phyloP scores from a whole-genome alignment of 92 coral and sea anemone species.

The Montipora capitata region DNA sequence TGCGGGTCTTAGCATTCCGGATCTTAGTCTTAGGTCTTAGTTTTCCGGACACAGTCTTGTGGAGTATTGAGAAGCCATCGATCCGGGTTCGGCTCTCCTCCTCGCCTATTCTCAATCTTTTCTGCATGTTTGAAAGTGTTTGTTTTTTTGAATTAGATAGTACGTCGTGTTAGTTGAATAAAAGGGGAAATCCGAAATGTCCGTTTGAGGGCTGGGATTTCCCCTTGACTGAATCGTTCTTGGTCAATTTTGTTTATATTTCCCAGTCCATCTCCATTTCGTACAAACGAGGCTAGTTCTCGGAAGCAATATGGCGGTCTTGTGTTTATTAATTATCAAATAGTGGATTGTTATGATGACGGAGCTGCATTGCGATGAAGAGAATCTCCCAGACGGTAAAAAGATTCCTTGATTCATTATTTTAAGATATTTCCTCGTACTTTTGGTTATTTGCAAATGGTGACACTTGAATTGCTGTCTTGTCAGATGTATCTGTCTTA shows the following conservation, averaged over 20 bases:
- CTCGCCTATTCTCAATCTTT: no score
- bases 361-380: slow-evolving; percentile 43
- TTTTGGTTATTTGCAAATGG: neutral
- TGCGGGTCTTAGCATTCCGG: no score
- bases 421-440: neutral
- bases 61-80: no score
- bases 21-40: no score
- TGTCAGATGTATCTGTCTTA: slow-evolving; percentile 82
- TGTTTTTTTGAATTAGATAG: no score
- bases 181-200: no score
- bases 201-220: no score
- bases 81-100: no score
- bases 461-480: neutral
- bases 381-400: slow-evolving; percentile 78
- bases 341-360: slow-evolving; percentile 17
- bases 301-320: slow-evolving; percentile 85
- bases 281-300: slow-evolving; percentile 74
- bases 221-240: neutral
- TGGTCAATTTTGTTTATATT: neutral
- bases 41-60: no score
- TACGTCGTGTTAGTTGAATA: no score
- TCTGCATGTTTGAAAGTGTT: no score
- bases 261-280: neutral
- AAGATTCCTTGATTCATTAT: neutral
- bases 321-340: slow-evolving; percentile 20